Evolutionary conservation across 2,113 vertebrate species (phyloP).

Genomic region (Odocoileus virginianus): DNA sequence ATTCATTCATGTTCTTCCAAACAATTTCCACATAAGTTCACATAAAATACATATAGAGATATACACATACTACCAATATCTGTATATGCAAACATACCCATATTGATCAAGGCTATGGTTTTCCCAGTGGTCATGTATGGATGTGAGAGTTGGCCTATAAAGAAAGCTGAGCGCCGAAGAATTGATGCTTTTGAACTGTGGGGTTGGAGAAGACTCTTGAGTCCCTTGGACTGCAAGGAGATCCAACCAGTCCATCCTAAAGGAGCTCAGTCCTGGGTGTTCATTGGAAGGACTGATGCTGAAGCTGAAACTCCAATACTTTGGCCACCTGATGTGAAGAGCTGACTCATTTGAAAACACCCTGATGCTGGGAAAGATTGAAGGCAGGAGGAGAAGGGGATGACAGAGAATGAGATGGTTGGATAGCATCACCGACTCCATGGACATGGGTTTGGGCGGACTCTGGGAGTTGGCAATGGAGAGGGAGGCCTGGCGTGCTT

Average conservation of each 20-base stretch:
- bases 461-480: neutral
- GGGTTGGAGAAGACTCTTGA: neutral
- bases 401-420: neutral
- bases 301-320: neutral
- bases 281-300: neutral
- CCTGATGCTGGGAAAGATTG: neutral
- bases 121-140: neutral
- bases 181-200: neutral
- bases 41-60: neutral
- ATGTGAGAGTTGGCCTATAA: neutral
- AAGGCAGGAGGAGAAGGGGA: fast-evolving
- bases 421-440: neutral
- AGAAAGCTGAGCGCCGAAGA: neutral
- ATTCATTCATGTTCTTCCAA: neutral
- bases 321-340: neutral
- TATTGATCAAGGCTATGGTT: neutral
- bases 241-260: neutral
- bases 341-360: neutral
- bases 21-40: neutral
- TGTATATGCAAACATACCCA: neutral
- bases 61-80: neutral
- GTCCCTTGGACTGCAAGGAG: neutral
- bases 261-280: neutral
- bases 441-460: neutral
- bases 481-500: neutral